Evolutionary conservation across 2,888 invertebrate species (phyloP), one percentile per base, ranked within the genome.

Genomic region (Altica lythri): DNA sequence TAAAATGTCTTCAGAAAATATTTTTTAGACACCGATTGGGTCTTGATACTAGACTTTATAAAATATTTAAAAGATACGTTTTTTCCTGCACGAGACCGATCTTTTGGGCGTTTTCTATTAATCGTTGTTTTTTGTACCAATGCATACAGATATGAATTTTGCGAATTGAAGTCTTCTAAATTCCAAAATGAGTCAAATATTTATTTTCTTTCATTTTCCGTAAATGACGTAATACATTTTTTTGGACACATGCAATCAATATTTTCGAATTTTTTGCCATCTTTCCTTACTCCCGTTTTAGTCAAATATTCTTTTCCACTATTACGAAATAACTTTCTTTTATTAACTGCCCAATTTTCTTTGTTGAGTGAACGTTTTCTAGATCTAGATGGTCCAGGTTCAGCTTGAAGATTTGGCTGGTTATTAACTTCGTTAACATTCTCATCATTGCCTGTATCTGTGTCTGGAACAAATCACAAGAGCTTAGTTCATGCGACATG

Each of bases 191-290:
- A 55, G 34, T 63, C 53, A 57, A 60, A 63, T 34, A 59, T 52
- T 49, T 53, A n/a, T 57, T 53, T 25, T 53, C 55, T 55, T 59
- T 55, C 55, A 51, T 10, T 34, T 42, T 47, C 22, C 27, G 49
- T 40, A 38, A 46, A 38, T 37, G 32, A 10, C 17, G 1, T 38
- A 16, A 52, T 34, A 65, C 64, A 65, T 12, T 48, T 55, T 46
- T 68, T 68, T 59, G 68, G 65, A 32, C 53, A 53, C 5, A 8
- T 12, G 18, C 37, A 53, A 14, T 42, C 42, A 42, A 68, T 67
- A 25, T 46, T 35, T 46, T 46, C 22, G 35, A 35, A 22, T 5
- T 22, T 22, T n/a, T n/a, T n/a, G n/a, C n/a, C n/a, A n/a, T n/a
- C n/a, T n/a, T n/a, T n/a, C n/a, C n/a, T n/a, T n/a, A n/a, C n/a